These are phyloP conservation scores for Kryptolebias marmoratus DNA, from an alignment of 2,113 vertebrate genomes.

Conservation along the genomic window DNA sequence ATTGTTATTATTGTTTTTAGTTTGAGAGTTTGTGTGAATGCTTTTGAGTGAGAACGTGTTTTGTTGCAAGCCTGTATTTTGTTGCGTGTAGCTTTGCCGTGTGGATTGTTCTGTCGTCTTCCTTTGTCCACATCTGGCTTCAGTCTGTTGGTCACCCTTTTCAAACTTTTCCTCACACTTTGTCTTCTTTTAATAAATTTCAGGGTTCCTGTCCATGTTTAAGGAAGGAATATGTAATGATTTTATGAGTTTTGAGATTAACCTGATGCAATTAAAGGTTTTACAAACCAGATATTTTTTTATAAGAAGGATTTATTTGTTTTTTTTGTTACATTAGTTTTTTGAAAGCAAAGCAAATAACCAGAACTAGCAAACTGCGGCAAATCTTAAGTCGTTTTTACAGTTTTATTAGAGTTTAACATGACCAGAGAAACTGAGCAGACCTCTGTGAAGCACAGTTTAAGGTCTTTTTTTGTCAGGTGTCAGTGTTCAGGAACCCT, in stretches of 20 bases:
- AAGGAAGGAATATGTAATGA: not conserved
- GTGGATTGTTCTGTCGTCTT: conserved; percentile 24
- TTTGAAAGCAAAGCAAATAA: too few relatives aligned
- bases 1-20: not conserved
- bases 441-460: not conserved
- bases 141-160: conserved; percentile 67
- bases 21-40: not conserved
- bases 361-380: too few relatives aligned
- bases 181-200: conserved; percentile 37
- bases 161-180: conserved; percentile 65
- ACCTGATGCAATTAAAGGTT: not conserved
- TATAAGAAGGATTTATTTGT: too few relatives aligned
- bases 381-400: too few relatives aligned
- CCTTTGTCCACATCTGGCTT: conserved; percentile 16
- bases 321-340: too few relatives aligned
- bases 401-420: not conserved
- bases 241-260: not conserved
- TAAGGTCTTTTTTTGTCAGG: conserved; percentile 1
- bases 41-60: not conserved
- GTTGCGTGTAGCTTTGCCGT: conserved; percentile 6
- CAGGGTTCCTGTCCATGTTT: conserved; percentile 60
- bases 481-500: conserved; percentile 57
- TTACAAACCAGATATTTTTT: not conserved
- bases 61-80: conserved; percentile 21
- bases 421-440: not conserved